These are phyloP conservation scores for Tetranychus urticae DNA, from an alignment of 1,140 invertebrate species.

Conservation along the genomic window DNA sequence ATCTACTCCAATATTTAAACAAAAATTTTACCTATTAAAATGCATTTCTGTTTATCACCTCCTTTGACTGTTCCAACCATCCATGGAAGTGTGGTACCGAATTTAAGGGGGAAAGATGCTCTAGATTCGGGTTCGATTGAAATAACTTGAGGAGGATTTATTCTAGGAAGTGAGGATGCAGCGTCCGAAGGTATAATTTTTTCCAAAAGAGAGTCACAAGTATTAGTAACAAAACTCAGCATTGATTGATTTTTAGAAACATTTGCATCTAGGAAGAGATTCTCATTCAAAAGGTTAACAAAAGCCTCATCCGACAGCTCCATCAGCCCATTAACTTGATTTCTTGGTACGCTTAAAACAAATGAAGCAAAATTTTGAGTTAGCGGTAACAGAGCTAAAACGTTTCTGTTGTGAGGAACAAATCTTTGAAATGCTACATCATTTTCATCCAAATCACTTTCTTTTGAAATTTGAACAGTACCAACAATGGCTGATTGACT, in stretches of 20 bases:
- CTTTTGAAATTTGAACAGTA: conserved; percentile 2
- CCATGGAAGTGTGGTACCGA: conserved; percentile 28
- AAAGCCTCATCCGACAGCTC: conserved; percentile 6
- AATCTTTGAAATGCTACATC: conserved; percentile 9
- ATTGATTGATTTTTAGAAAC: not conserved
- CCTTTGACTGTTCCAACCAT: conserved; percentile 1
- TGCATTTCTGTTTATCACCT: conserved; percentile 11
- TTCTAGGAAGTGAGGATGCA: not conserved
- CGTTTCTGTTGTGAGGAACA: not conserved
- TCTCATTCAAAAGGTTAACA: not conserved
- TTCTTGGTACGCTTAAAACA: conserved; percentile 2
- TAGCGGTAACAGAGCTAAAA: conserved; percentile 9
- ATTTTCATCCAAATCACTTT: not conserved
- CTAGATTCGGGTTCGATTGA: conserved; percentile 33
- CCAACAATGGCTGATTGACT: conserved; percentile 8
- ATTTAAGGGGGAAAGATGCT: conserved; percentile 70
- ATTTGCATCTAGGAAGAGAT: not conserved
- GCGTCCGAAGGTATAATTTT: not conserved
- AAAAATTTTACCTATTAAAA: conserved; percentile 4
- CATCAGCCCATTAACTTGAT: not conserved
- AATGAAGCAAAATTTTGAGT: conserved; percentile 2
- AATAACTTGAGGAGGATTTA: conserved; percentile 41
- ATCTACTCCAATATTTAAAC: not conserved
- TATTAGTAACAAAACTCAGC: not conserved
- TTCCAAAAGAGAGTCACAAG: not conserved